A percentile compares a stretch with the other conserved stretches of the same genome.
These are phyloP conservation scores for Calameuta filiformis DNA, from an alignment of 2,888 invertebrate genomes.

Conservation along the genomic window DNA sequence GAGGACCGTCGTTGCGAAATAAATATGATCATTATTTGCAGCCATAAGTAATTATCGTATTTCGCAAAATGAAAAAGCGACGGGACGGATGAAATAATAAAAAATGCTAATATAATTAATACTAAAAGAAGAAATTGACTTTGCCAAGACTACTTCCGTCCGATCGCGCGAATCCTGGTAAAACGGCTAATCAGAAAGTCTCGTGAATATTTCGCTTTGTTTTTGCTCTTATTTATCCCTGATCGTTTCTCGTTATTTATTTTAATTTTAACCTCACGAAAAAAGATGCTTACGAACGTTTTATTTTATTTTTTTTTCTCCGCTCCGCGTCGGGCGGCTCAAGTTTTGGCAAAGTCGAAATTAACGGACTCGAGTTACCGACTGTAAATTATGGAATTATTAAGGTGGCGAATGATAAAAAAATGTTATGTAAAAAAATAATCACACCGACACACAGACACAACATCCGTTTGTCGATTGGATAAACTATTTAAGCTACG, in stretches of 20 bases:
- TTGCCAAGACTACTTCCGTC: not conserved
- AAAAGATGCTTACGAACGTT: not conserved
- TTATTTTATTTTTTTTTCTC: not conserved
- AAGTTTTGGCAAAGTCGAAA: not conserved
- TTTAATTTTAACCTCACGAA: not conserved
- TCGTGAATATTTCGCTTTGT: not conserved
- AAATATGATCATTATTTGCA: constrained; percentile 23
- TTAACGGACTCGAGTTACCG: constrained; percentile 21
- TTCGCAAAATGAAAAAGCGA: not conserved
- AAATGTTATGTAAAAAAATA: constrained; percentile 41
- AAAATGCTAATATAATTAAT: not conserved
- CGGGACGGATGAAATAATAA: not conserved
- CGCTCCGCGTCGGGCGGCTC: not conserved
- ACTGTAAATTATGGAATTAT: constrained; percentile 40
- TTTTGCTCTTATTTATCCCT: not conserved
- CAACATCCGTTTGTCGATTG: constrained; percentile 39
- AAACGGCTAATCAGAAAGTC: not conserved
- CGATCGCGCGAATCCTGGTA: not conserved
- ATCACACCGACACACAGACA: not conserved
- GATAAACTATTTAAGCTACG: constrained; percentile 25
- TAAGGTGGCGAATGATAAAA: constrained; percentile 28
- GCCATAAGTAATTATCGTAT: constrained; percentile 7
- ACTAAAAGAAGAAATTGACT: not conserved
- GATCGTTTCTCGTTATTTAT: not conserved
- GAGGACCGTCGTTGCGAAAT: constrained; percentile 22